These are phyloP conservation scores for Sesia apiformis DNA, from an alignment of 2,888 invertebrate species.

Conservation along the genomic window DNA sequence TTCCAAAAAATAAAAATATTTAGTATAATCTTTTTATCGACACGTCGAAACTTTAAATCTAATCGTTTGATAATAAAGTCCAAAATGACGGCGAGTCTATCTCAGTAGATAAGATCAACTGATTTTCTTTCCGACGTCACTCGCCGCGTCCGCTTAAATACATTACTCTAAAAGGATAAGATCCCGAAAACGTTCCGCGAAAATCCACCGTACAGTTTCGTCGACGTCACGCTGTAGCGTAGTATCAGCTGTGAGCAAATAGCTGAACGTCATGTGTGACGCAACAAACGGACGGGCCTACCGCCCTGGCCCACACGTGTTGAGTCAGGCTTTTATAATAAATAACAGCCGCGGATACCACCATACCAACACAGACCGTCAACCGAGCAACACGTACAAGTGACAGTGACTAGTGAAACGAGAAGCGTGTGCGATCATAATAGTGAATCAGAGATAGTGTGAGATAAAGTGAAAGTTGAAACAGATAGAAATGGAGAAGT, in stretches of 20 bases:
- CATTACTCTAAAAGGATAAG: background rate
- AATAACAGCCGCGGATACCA: conserved; percentile 29
- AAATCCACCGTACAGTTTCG: conserved; percentile 5
- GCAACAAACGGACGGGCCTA: conserved; percentile 29
- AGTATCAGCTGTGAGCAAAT: conserved; percentile 29
- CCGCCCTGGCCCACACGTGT: conserved; percentile 21
- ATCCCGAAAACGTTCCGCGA: conserved; percentile 17
- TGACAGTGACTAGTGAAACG: conserved; percentile 9
- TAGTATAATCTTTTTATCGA: no score
- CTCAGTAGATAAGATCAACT: no score
- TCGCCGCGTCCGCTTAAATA: no score
- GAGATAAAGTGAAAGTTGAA: conserved; percentile 8
- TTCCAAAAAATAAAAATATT: no score
- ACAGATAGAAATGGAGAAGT: conserved; percentile 36
- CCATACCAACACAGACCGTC: conserved; percentile 48
- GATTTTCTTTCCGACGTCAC: no score
- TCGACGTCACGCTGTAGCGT: conserved; percentile 26
- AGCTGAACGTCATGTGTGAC: conserved; percentile 23
- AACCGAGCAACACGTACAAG: conserved; percentile 40
- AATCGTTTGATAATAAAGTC: no score
- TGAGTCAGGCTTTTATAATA: conserved; percentile 57
- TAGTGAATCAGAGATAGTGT: conserved; percentile 13
- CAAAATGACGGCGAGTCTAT: no score
- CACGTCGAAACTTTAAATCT: no score
- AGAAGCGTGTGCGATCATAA: conserved; percentile 15